These are phyloP conservation scores for Emydocephalus ijimae DNA, from an alignment of 2,113 vertebrate genomes.

Conservation along the genomic window DNA sequence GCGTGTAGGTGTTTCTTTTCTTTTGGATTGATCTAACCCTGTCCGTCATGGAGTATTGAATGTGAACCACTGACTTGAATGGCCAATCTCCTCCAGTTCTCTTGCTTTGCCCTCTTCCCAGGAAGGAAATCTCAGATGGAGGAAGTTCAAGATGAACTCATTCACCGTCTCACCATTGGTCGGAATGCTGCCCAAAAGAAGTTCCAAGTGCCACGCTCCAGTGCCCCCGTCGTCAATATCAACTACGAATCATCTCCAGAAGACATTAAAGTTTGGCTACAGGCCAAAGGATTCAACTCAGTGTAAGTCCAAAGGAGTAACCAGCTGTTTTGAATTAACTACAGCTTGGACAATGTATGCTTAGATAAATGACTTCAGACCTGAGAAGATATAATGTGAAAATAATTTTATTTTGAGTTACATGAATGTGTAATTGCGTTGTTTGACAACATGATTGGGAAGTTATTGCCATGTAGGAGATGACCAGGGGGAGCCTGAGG, in stretches of 20 bases:
- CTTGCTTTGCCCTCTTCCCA: constrained; percentile 36
- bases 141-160: constrained; percentile 93
- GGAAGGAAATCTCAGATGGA: constrained; percentile 98
- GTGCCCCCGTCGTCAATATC: constrained; percentile 71
- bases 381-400: background rate
- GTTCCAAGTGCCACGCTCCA: constrained; percentile 75
- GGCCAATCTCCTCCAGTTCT: background rate
- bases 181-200: constrained; percentile 86
- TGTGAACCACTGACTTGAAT: background rate
- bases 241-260: constrained; percentile 82
- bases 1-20: background rate
- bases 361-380: background rate
- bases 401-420: background rate
- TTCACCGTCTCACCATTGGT: constrained; percentile 89
- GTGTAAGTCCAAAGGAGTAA: constrained; percentile 69
- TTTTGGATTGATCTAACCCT: background rate
- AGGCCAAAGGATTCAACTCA: constrained; percentile 89
- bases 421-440: background rate
- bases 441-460: background rate
- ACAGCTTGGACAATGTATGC: background rate
- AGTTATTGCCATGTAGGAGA: background rate
- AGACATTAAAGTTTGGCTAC: constrained; percentile 84
- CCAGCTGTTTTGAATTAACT: background rate
- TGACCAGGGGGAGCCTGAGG: background rate
- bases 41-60: background rate